phyloP scores from a whole-genome alignment of 2,113 vertebrate species.

The Gila orcuttii region DNA sequence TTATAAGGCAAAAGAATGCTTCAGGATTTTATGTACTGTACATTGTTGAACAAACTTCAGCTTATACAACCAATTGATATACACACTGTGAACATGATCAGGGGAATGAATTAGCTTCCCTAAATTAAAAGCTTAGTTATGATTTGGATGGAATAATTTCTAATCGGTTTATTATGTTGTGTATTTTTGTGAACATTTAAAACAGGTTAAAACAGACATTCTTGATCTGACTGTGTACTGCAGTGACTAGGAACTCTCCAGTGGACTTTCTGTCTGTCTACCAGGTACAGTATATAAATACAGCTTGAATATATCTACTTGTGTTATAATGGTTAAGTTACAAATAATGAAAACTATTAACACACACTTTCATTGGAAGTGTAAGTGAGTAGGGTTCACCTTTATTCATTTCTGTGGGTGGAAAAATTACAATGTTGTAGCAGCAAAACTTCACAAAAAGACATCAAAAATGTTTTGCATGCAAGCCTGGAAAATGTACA shows the following conservation, averaged over 20 bases:
- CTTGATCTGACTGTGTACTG: not conserved
- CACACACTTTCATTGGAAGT: not conserved
- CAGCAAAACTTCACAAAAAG: not conserved
- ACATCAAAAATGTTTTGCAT: not conserved
- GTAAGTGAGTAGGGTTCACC: not conserved
- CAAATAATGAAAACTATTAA: not conserved
- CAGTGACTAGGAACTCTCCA: too few species aligned
- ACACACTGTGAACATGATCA: too few species aligned
- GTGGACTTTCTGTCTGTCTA: not conserved
- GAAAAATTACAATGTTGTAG: not conserved
- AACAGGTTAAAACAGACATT: not conserved
- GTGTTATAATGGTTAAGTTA: not conserved
- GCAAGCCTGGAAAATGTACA: not conserved
- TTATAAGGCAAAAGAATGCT: too few species aligned
- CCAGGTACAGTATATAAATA: not conserved
- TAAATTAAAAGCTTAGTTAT: too few species aligned
- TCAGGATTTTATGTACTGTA: too few species aligned
- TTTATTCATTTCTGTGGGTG: not conserved
- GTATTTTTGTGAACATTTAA: not conserved
- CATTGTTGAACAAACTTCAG: too few species aligned
- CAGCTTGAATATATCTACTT: not conserved
- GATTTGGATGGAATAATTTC: too few species aligned
- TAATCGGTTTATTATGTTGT: too few species aligned
- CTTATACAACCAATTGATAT: too few species aligned
- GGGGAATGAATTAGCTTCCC: too few species aligned